phyloP scores from a whole-genome alignment of 1,140 invertebrate species.

The Drosophila truncata region DNA sequence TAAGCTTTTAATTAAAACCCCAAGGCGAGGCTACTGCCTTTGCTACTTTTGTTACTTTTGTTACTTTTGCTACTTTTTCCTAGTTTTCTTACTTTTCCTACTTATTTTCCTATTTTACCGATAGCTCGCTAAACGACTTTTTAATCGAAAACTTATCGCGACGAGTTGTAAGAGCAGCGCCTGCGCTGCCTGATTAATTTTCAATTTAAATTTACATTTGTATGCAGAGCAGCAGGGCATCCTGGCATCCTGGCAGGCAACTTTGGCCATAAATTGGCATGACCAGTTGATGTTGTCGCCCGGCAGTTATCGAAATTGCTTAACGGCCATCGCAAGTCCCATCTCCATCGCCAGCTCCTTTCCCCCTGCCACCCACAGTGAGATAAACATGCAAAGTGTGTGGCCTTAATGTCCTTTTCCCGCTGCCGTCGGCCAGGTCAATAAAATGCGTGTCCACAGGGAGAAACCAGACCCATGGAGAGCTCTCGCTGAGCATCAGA shows the following conservation, averaged over 20 bases:
- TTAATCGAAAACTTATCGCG: slow-evolving; percentile 70
- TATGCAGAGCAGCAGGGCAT: slow-evolving; percentile 57
- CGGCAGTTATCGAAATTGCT: slow-evolving; percentile 71
- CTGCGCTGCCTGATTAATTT: slow-evolving; percentile 63
- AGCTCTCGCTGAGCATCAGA: background rate
- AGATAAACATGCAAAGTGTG: slow-evolving; percentile 69
- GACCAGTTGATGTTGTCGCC: slow-evolving; percentile 58
- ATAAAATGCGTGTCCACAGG: slow-evolving; percentile 39
- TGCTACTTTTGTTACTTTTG: background rate
- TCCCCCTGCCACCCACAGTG: slow-evolving; percentile 27
- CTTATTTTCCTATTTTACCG: background rate
- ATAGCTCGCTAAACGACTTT: slow-evolving; percentile 24
- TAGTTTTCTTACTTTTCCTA: background rate
- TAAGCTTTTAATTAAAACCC: slow-evolving; percentile 74
- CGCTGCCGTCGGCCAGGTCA: slow-evolving; percentile 33
- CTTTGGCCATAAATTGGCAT: slow-evolving; percentile 62
- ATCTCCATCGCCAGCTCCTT: background rate
- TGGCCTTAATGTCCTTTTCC: slow-evolving; percentile 42
- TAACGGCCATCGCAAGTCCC: slow-evolving; percentile 22
- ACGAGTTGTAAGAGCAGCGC: slow-evolving; percentile 27
- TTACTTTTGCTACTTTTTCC: background rate
- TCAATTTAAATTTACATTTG: slow-evolving; percentile 77
- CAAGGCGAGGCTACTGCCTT: background rate
- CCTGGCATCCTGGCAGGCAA: slow-evolving; percentile 6
- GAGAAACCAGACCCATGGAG: slow-evolving; percentile 5